A percentile compares a stretch with the other conserved stretches of the same genome.
Evolutionary conservation across 2,888 invertebrate species (phyloP).

Genomic region (Cerceris rybyensis): DNA sequence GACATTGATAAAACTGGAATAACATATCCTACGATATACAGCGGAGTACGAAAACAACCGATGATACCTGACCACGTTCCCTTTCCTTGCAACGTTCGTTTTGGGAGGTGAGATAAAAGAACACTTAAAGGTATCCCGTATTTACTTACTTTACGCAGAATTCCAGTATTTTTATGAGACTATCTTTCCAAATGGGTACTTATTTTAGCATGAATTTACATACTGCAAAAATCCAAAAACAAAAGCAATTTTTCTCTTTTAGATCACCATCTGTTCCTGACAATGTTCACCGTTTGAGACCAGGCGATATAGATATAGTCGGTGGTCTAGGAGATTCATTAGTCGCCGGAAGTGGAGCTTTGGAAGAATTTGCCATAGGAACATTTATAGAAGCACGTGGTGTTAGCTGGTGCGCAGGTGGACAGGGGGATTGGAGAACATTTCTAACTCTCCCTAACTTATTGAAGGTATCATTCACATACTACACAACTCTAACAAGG

Average conservation of each 20-base stretch:
- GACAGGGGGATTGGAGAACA: slow-evolving; percentile 87
- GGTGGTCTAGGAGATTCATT: slow-evolving; percentile 89
- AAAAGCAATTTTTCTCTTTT: not conserved
- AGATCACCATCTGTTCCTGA: slow-evolving; percentile 82
- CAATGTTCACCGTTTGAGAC: slow-evolving; percentile 87
- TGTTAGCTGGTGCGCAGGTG: slow-evolving; percentile 90
- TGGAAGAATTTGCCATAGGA: slow-evolving; percentile 88
- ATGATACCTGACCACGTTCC: slow-evolving; percentile 67
- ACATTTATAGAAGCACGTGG: slow-evolving; percentile 89
- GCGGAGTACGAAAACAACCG: slow-evolving; percentile 73
- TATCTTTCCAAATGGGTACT: too few species aligned
- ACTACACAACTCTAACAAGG: too few species aligned
- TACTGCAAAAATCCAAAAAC: not conserved
- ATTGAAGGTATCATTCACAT: slow-evolving; percentile 71
- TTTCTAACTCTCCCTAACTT: slow-evolving; percentile 89
- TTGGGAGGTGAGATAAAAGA: slow-evolving; percentile 73
- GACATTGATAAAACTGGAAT: slow-evolving; percentile 68
- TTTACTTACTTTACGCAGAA: not conserved
- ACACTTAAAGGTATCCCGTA: not conserved
- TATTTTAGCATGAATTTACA: too few species aligned
- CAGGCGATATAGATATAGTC: slow-evolving; percentile 88
- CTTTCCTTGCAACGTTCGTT: slow-evolving; percentile 79
- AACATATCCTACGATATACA: slow-evolving; percentile 66
- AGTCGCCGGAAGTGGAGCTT: slow-evolving; percentile 88
- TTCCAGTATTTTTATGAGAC: not conserved